phyloP scores from a whole-genome alignment of 1,140 invertebrate species.

The Halyomorpha halys region DNA sequence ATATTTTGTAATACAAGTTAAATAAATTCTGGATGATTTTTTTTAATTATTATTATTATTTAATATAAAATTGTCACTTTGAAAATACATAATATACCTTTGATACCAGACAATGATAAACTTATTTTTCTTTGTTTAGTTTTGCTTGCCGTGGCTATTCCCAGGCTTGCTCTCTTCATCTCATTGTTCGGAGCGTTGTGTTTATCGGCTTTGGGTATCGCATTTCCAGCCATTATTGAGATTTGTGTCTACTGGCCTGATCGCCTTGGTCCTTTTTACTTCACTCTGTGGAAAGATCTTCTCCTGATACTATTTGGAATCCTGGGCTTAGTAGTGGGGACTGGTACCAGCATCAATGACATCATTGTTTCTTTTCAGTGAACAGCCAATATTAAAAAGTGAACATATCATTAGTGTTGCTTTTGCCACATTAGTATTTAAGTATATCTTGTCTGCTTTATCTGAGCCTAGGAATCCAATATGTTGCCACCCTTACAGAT shows the following conservation, averaged over 20 bases:
- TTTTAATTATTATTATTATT: not conserved
- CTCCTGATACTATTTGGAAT: conserved; percentile 56
- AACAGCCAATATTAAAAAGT: not conserved
- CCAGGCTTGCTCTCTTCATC: conserved; percentile 70
- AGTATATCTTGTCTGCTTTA: too few species aligned
- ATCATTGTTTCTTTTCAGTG: conserved; percentile 40
- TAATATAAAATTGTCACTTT: not conserved
- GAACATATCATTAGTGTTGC: conserved; percentile 1
- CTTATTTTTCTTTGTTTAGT: conserved; percentile 44
- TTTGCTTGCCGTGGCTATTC: conserved; percentile 57
- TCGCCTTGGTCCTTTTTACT: conserved; percentile 36
- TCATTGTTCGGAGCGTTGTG: conserved; percentile 73
- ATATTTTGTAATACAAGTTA: too few species aligned
- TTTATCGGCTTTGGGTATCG: conserved; percentile 64
- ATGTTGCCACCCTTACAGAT: too few species aligned
- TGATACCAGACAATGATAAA: not conserved
- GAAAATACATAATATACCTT: not conserved
- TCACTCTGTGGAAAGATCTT: conserved; percentile 51
- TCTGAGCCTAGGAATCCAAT: too few species aligned
- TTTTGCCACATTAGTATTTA: too few species aligned
- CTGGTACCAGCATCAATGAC: conserved; percentile 51
- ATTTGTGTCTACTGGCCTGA: conserved; percentile 49
- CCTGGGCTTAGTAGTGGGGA: conserved; percentile 56
- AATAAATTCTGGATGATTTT: too few species aligned
- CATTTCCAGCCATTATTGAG: conserved; percentile 75